Evolutionary conservation across 2,797 vertebrate species (phyloP), one percentile per base, ranked within the genome.

Genomic region (Ctenopoma kingsleyae): DNA sequence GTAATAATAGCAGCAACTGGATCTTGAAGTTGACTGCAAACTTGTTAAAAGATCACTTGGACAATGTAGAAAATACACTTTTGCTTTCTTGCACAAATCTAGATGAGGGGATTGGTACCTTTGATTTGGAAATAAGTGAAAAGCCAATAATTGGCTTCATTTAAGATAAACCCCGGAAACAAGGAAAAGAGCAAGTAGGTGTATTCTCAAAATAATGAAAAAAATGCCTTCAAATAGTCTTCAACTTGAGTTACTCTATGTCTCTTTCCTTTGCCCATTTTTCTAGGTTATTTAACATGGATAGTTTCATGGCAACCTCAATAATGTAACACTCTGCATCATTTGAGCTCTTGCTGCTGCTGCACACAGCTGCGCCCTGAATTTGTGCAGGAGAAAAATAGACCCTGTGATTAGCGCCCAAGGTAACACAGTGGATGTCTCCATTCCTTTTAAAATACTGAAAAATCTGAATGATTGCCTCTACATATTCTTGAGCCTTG

Each of bases 401-500:
- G 0, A 7, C 32, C 41, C 3, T 32, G 5, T 62, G 38, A 41
- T 71, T n/a, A 11, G 25, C 19, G 40, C 56, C 40, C 32, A 53
- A 63, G 57, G 61, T 58, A 66, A 49, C 6, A 30, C 22, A 30
- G 32, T 25, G 5, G 25, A 40, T 1, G 1, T 50, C 40, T 68
- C 12, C 35, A 19, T 59, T 57, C 6, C 51, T 61, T 64, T 64
- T n/a, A 38, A 74, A 57, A 60, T 59, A 32, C 63, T 48, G 38
- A 47, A 16, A 20, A 58, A 46, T 62, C 9, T 3, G 52, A 71
- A 52, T 44, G 38, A 63, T 66, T 60, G 19, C 38, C 30, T 43
- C 23, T 15, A 32, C 47, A 51, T 70, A 47, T 73, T 69, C 6
- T 57, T 12, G 0, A 61, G 56, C 43, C 52, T 19, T 58, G 15